phyloP scores from a whole-genome alignment of 2,113 vertebrate genomes.

The Zapus hudsonius region DNA sequence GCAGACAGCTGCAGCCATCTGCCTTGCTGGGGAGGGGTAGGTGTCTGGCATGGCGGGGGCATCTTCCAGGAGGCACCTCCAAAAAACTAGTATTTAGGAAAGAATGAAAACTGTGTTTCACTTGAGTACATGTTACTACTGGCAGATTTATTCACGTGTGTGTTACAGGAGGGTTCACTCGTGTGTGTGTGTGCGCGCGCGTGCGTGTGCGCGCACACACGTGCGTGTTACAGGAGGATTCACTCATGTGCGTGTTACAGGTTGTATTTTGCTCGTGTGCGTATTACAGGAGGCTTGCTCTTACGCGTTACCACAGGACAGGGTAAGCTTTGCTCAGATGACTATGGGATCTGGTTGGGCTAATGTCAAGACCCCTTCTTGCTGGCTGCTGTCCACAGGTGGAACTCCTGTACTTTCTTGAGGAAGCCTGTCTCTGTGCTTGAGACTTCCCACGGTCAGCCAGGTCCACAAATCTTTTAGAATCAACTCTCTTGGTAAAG shows the following conservation, averaged over 20 bases:
- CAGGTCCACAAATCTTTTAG: background rate
- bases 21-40: background rate
- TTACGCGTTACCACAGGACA: background rate
- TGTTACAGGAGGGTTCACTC: background rate
- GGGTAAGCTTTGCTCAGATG: background rate
- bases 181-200: too few relatives aligned
- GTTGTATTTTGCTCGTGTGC: too few relatives aligned
- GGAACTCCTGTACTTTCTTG: background rate
- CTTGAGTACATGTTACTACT: too few relatives aligned
- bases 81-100: background rate
- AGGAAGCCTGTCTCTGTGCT: background rate
- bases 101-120: background rate
- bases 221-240: too few relatives aligned
- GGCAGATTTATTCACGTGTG: background rate
- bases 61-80: too few relatives aligned
- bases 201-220: too few relatives aligned
- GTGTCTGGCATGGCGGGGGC: fast-evolving
- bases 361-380: background rate
- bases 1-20: background rate
- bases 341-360: background rate
- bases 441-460: background rate
- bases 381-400: fast-evolving
- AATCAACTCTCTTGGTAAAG: background rate
- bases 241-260: too few relatives aligned
- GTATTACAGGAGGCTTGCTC: background rate